Evolutionary conservation across 2,888 invertebrate species (phyloP).

Genomic region (Lutraria lutraria): DNA sequence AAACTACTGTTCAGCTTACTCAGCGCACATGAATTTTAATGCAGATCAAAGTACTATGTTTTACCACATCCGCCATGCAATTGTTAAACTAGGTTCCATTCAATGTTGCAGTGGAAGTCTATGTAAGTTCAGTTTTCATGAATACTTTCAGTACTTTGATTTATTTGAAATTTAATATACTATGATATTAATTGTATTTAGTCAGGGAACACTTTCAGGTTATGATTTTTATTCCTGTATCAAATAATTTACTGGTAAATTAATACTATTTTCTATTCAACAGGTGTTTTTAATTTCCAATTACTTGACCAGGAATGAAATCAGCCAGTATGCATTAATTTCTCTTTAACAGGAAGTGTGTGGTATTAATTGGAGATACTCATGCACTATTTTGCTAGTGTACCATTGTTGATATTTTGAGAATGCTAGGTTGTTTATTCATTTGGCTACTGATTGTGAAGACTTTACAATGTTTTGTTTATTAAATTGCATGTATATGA

Average conservation of each 20-base stretch:
- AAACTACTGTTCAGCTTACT: too few species aligned
- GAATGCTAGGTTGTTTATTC: neutral
- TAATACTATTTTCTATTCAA: neutral
- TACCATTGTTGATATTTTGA: neutral
- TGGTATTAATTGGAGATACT: neutral
- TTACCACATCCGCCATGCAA: too few species aligned
- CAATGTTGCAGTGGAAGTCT: too few species aligned
- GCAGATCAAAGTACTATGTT: too few species aligned
- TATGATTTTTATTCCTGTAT: neutral
- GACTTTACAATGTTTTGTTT: neutral
- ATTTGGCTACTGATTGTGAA: neutral
- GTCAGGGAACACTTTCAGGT: neutral
- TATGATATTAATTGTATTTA: neutral
- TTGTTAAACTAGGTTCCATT: too few species aligned
- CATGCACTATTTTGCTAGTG: neutral
- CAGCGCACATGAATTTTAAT: too few species aligned
- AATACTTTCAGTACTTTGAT: neutral
- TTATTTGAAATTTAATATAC: neutral
- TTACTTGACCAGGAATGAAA: neutral
- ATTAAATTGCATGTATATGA: neutral
- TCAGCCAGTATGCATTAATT: neutral
- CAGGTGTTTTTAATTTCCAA: neutral
- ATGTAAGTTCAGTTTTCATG: too few species aligned
- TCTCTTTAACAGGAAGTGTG: neutral
- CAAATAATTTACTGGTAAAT: neutral